Conservation (phyloP, 2,113 vertebrate genomes). For the Alaudala cheleensis region DNA sequence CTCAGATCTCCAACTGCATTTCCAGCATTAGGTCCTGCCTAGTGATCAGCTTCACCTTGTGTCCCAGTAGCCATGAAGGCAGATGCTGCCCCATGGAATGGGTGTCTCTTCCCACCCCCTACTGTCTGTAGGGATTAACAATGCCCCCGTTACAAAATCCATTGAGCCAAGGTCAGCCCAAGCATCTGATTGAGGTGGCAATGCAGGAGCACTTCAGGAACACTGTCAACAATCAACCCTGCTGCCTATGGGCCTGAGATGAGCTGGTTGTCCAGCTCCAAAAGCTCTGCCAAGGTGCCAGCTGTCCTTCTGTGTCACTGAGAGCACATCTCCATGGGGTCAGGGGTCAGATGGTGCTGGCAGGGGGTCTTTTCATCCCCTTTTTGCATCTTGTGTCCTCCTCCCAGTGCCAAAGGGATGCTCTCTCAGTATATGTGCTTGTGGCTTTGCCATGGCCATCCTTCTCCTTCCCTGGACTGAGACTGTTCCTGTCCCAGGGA, state of each 20-base stretch:
- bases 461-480: not conserved
- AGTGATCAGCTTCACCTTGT: accelerated
- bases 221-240: not conserved
- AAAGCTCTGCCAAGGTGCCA: slow-evolving; percentile 1
- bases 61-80: accelerated
- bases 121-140: slow-evolving; percentile 45
- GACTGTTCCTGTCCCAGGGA: not conserved
- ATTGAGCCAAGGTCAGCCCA: not conserved
- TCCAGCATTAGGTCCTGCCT: not conserved
- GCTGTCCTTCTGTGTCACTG: not conserved
- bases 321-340: accelerated
- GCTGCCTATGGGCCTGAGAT: slow-evolving; percentile 9
- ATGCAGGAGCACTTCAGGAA: slow-evolving; percentile 21
- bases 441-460: accelerated
- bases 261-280: slow-evolving; percentile 25
- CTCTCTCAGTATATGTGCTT: accelerated
- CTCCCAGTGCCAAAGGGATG: not conserved
- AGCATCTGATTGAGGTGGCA: slow-evolving; percentile 17
- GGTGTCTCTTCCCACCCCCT: not conserved
- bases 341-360: accelerated
- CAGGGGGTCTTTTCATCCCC: not conserved
- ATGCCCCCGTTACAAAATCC: not conserved
- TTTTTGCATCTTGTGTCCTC: not conserved
- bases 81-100: not conserved
- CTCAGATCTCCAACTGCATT: not conserved